Evolutionary conservation across 2,113 vertebrate species (phyloP), one percentile per base, ranked within the genome.

Genomic region (Trachemys scripta): DNA sequence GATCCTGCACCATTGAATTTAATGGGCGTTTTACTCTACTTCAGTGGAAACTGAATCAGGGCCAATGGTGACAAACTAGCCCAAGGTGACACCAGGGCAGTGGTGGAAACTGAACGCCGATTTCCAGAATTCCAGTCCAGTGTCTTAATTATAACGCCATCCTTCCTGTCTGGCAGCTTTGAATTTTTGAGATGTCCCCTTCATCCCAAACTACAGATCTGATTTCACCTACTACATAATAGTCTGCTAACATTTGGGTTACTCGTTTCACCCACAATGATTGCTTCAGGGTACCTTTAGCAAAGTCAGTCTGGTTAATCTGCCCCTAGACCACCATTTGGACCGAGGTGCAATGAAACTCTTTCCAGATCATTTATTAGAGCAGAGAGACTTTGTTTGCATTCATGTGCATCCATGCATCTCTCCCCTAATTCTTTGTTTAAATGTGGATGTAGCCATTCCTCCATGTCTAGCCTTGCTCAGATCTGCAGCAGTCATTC

Each of bases 371-470:
- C 87, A 81, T 75, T 57, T 90, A 76, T 94, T 89, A 89, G 42
- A 38, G 12, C 50, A 78, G 10, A 78, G 75, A 42, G 25, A 79
- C 57, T 90, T 91, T 91, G 87, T 90, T 53, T 51, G 35, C 57
- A 75, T 95, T 95, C 78, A 83, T 95, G 62, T 85, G 20, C 22
- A 57, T 62, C 83, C 4, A 2, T 86, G 92, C 84, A 75, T 8
- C 54, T 79, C 59, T 88, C 78, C 82, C 90, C 94, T 51, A 87
- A 84, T 90, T 95, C 75, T 95, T 65, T 82, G 89, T 93, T 62
- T 94, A 93, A 93, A 85, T 3, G 1, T 2, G 82, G 93, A 72
- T 86, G 65, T 19, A 45, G 45, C 20, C 88, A 81, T 90, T 92
- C 92, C 81, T 94, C 56, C 57, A 16, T 53, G 72, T 88, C 94